Base-by-base conservation (phyloP, 2,888 invertebrate genomes). In the Erynnis tages region DNA sequence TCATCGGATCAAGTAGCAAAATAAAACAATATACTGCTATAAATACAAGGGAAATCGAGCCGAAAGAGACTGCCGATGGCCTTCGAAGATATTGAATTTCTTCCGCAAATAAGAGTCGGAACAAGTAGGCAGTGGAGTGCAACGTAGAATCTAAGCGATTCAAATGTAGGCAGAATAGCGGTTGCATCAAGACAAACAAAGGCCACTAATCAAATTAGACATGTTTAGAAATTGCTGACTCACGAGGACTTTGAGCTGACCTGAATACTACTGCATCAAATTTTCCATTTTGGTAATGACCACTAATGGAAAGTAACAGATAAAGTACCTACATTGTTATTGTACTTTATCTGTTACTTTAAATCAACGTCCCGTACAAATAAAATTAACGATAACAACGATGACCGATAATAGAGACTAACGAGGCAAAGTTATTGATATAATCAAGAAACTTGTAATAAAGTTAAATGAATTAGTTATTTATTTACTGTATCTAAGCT, bases 171-270 rank as follows among this genome's bases (percentile, higher is more conserved):
- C n/a, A 23, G 23, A 14, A 8, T 34, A 11, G 40, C 49, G 40
- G 27, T 50, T 27, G 43, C 50, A 43, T 43, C 40, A 34, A 43
- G 11, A 43, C 43, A 43, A 49, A 35, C 49, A 43, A n/a, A 16
- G 8, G 43, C 34, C 32, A 34, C 49, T 49, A 49, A 49, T 49
- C 34, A 49, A 49, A 43, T 50, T 50, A 50, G 34, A 50, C 19
- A 19, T 35, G 43, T 50, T 50, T 50, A 43, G 35, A 43, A 34
- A 29, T 14, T 43, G 41, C 49, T 25, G 43, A 32, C 19, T 43
- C 34, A 41, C 34, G 34, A 27, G 32, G 34, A 41, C 25, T 35
- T 10, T 11, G 14, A 11, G 21, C 27, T 27, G 8, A 27, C 27
- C 27, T 27, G 8, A 27, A 8, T n/a, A 27, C 27, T 5, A 6